Evolutionary conservation across 2,888 invertebrate species (phyloP), one percentile per base, ranked within the genome.

Genomic region (Lamproptera curius): DNA sequence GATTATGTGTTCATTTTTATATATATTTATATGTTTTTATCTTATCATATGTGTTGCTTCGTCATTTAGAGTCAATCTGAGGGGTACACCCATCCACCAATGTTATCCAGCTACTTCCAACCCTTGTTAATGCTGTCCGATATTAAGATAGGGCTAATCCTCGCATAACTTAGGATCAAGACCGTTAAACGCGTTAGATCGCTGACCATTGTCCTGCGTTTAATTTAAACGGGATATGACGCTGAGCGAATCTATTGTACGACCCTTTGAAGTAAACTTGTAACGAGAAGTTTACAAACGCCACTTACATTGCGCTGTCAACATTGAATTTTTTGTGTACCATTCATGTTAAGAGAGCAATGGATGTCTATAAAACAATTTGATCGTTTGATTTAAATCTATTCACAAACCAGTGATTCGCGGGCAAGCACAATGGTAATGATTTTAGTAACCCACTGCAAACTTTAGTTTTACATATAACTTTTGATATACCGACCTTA

Each of bases 91-190:
- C 16, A 23, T 8, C 41, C 26, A 38, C 16, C 41, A 15, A 14
- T 31, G 43, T 42, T 62, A 61, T 55, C 58, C 53, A 53, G 47
- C 50, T 46, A 55, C 51, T 55, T 46, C 53, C 55, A 59, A 61
- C 66, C 67, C 66, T 58, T 61, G 65, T 66, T 82, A 84, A 84
- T 77, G 70, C 70, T 57, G 59, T 62, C 62, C 70, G 76, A 79
- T 83, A 87, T 84, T 79, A 83, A 87, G 86, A 87, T 86, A 85
- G 67, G 70, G 79, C 79, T 87, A 87, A 87, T 86, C 86, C 82
- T 59, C 73, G 72, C 86, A 84, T 86, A 87, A 87, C 85, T 87
- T 83, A 86, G 85, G 83, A 80, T 85, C 71, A 76, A 67, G 71
- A 70, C 71, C 72, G 77, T 77, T 78, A 76, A 76, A 70, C 65